Evolutionary conservation across 2,888 invertebrate species (phyloP), one percentile per base, ranked within the genome.

Genomic region (Drosophila nigricruria): DNA sequence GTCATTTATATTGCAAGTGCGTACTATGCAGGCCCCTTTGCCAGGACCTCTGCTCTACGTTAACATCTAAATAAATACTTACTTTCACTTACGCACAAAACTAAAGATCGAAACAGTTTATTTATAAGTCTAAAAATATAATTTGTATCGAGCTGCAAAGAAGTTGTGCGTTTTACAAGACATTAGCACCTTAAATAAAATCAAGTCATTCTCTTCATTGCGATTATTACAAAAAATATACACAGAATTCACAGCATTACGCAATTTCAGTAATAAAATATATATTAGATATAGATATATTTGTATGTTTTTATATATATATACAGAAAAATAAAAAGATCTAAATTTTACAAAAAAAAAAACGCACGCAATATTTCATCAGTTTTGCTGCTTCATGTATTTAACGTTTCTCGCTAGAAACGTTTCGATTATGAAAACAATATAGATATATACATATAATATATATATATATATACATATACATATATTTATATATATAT

Each of bases 271-370:
- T 23, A 62, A 38, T 23, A 56, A 32, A 43, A 63, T 56, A 56
- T 66, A 61, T 79, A 53, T 57, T 64, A 72, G 52, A 38, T 50
- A 47, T 45, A 71, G 34, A 43, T 42, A 42, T 56, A 42, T 43
- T 20, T 27, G 30, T 60, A 49, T 59, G 52, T 66, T 56, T 74
- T n/a, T 57, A 9, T 52, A 66, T 59, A 58, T 45, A 38, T 57
- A 30, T 2, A 30, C 25, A 54, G 27, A 64, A 32, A 50, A 69
- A 67, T 54, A 54, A 67, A 69, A 47, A 18, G 23, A 59, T 66
- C 25, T 50, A 1, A 68, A 38, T 60, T 61, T 34, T 25, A 49
- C 53, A 34, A 30, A 38, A 38, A 38, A 38, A 16, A n/a, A 45
- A 58, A 58, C 56, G 10, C 42, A n/a, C 5, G 10, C 9, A 30